A percentile compares a stretch with the other conserved stretches of the same genome.
phyloP scores from a whole-genome alignment of 2,113 vertebrate genomes.

The Psittacus erithacus region DNA sequence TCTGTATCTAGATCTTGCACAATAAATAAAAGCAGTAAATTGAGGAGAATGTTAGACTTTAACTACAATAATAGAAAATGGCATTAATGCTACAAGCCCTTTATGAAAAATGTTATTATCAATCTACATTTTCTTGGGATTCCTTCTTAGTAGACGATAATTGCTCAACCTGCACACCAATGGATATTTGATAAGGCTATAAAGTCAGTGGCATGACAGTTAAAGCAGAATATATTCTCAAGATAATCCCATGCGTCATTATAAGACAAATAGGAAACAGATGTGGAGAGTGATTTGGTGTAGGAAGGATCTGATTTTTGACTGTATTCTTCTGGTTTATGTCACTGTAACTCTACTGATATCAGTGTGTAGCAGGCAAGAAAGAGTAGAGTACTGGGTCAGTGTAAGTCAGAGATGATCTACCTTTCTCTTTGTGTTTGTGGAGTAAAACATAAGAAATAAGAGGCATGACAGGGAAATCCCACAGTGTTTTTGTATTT shows the following conservation, averaged over 20 bases:
- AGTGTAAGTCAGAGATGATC: background rate
- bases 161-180: constrained; percentile 7
- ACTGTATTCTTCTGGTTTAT: constrained; percentile 38
- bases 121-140: background rate
- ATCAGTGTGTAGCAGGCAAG: background rate
- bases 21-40: constrained; percentile 2
- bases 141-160: constrained; percentile 6
- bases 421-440: background rate
- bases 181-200: constrained; percentile 48
- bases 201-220: constrained; percentile 40
- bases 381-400: background rate
- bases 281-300: constrained; percentile 36
- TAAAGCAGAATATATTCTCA: constrained; percentile 35
- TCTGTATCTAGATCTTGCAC: background rate
- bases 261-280: constrained; percentile 47
- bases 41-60: background rate
- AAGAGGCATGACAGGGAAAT: constrained; percentile 29
- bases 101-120: constrained; percentile 29
- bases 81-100: background rate
- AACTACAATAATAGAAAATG: background rate
- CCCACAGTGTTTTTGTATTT: constrained; percentile 10
- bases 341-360: constrained; percentile 1
- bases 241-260: constrained; percentile 18
- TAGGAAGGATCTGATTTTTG: constrained; percentile 45
- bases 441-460: background rate